Evolutionary conservation across 2,113 vertebrate genomes (phyloP).

Genomic region (Muscicapa adusta): DNA sequence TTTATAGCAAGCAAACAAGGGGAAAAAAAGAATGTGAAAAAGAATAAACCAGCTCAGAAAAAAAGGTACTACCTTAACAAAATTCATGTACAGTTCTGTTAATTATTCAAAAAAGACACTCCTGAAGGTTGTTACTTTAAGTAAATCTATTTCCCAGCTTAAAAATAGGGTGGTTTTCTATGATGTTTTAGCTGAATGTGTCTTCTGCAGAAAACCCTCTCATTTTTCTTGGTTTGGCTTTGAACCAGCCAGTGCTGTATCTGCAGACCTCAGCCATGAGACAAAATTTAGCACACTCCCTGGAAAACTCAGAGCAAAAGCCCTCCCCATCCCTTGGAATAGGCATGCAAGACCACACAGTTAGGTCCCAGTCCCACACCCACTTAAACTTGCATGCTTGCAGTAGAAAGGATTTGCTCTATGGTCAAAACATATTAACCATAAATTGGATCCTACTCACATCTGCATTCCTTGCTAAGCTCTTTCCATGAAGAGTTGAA

Average conservation of each 20-base stretch:
- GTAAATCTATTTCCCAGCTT: neutral
- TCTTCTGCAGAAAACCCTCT: neutral
- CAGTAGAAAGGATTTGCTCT: neutral
- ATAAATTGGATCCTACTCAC: neutral
- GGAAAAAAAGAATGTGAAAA: neutral
- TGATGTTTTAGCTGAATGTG: neutral
- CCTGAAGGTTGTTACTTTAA: neutral
- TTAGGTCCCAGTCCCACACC: neutral
- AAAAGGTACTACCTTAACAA: neutral
- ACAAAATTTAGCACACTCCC: neutral
- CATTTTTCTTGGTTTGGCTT: slow-evolving; percentile 27
- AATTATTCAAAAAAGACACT: neutral
- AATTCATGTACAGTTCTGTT: neutral
- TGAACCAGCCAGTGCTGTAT: neutral
- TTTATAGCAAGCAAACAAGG: neutral
- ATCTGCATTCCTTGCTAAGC: neutral
- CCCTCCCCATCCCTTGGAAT: neutral
- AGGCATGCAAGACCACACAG: neutral
- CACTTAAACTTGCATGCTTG: neutral
- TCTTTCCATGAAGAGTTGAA: neutral
- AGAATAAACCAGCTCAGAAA: neutral
- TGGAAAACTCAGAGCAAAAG: neutral
- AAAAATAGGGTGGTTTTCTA: neutral
- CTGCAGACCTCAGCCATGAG: neutral
- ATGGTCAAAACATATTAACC: neutral